Evolutionary conservation across 35 echinoderm and acorn worm genomes (phyloP).

Genomic region (Ophioderma brevispina): DNA sequence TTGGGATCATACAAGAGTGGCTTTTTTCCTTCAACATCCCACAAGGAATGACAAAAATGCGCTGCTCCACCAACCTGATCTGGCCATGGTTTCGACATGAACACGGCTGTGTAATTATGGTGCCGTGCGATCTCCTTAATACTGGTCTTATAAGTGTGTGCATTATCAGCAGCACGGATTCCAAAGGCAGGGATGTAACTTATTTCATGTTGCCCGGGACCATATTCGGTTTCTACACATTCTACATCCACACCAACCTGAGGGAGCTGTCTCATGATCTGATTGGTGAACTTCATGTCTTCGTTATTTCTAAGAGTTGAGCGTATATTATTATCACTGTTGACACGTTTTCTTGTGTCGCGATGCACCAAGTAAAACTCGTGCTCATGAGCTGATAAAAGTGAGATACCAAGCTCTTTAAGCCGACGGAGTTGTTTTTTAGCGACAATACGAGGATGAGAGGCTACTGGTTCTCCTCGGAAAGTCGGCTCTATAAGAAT

Average conservation of each 20-base stretch:
- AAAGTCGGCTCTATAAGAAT: constrained; percentile 35
- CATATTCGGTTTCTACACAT: constrained; percentile 34
- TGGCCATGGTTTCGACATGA: constrained; percentile 69
- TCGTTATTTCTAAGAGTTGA: constrained; percentile 64
- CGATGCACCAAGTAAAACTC: constrained; percentile 80
- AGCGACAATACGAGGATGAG: constrained; percentile 58
- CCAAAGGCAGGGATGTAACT: constrained; percentile 66
- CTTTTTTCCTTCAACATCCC: constrained; percentile 40
- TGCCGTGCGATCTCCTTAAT: constrained; percentile 76
- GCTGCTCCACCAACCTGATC: constrained; percentile 38
- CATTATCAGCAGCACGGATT: constrained; percentile 60
- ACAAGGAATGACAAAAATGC: constrained; percentile 79
- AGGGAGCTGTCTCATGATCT: constrained; percentile 9
- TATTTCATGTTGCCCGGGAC: constrained; percentile 59
- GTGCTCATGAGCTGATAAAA: constrained; percentile 66
- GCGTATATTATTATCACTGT: constrained; percentile 15
- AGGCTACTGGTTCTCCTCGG: background rate
- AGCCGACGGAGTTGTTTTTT: constrained; percentile 49
- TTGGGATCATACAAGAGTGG: constrained; percentile 23
- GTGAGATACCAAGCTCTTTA: constrained; percentile 22
- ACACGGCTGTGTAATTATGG: constrained; percentile 48
- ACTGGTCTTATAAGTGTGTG: constrained; percentile 49
- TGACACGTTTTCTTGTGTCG: constrained; percentile 48
- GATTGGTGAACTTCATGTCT: constrained; percentile 45
- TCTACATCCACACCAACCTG: constrained; percentile 60